phyloP scores from a whole-genome alignment of 1,140 invertebrate species.

The Macrobrachium nipponense region DNA sequence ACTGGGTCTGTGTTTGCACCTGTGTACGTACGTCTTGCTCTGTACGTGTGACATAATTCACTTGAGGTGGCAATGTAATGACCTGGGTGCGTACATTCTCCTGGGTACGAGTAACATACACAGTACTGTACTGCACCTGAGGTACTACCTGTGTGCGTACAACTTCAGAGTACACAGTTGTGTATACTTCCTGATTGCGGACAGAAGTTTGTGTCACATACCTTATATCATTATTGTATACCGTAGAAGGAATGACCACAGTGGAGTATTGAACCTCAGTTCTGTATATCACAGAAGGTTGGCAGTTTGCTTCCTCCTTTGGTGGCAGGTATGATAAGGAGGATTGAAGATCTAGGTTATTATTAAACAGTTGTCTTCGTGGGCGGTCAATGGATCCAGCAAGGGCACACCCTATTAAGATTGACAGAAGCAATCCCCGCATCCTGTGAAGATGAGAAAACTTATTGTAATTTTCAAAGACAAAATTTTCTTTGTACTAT shows the following conservation, averaged over 20 bases:
- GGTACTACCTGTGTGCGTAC: slow-evolving; percentile 35
- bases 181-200: slow-evolving; percentile 43
- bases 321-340: slow-evolving; percentile 44
- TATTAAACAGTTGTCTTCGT: slow-evolving; percentile 36
- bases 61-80: slow-evolving; percentile 38
- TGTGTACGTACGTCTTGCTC: slow-evolving; percentile 26
- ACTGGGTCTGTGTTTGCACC: slow-evolving; percentile 42
- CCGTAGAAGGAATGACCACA: slow-evolving; percentile 27
- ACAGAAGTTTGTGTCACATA: slow-evolving; percentile 28
- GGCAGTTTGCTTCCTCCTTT: slow-evolving; percentile 15
- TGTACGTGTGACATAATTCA: slow-evolving; percentile 55
- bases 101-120: slow-evolving; percentile 39
- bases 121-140: slow-evolving; percentile 30
- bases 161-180: slow-evolving; percentile 42
- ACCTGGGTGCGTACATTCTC: slow-evolving; percentile 39
- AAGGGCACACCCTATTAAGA: slow-evolving; percentile 36
- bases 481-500: neutral
- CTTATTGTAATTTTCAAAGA: neutral
- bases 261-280: slow-evolving; percentile 36
- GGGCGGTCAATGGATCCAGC: slow-evolving; percentile 28
- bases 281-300: slow-evolving; percentile 13
- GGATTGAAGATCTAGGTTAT: slow-evolving; percentile 32
- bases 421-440: slow-evolving; percentile 9
- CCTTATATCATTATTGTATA: slow-evolving; percentile 38
- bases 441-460: slow-evolving; percentile 30